Evolutionary conservation across 2,888 invertebrate species (phyloP), one percentile per base, ranked within the genome.

Genomic region (Phortica magna): DNA sequence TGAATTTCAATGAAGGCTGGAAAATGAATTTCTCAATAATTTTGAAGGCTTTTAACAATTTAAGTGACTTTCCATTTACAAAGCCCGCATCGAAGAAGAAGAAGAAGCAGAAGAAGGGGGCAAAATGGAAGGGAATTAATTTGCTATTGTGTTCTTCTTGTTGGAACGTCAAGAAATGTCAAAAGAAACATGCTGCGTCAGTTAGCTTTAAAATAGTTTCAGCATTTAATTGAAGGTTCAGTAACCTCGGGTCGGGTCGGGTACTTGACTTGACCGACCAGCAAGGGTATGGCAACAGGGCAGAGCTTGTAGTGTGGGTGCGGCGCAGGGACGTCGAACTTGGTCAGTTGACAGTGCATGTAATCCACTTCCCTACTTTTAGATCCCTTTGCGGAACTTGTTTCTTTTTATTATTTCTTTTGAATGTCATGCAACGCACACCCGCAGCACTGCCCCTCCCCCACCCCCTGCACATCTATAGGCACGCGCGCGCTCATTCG

Each of bases 191-290:
- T 48, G 41, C 55, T 70, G 70, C 73, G 75, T 73, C 59, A 73
- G 59, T n/a, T 31, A 71, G 70, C 53, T 53, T 71, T 71, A 71
- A 55, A 78, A 77, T 43, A 76, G 64, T 71, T 78, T 76, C 39
- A 70, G 19, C 77, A 74, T 80, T 88, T 89, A 89, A 89, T 89
- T 89, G 88, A 80, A 88, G 84, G 88, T 89, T 89, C 88, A 89
- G 80, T 89, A 86, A 89, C 88, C 88, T 88, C 85, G 81, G n/a
- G n/a, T n/a, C n/a, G n/a, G n/a, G n/a, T n/a, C n/a, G n/a, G 42
- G 53, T 31, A 71, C 70, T 71, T 71, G 70, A 31, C 55, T 71
- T 55, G 42, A 41, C 42, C 67, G 42, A 41, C 42, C 67, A 42
- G 9, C 65, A 77, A 71, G 76, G 77, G 61, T 61, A 31, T n/a